Evolutionary conservation across 1,140 invertebrate genomes (phyloP), one percentile per base, ranked within the genome.

Genomic region (Drosophila ficusphila): DNA sequence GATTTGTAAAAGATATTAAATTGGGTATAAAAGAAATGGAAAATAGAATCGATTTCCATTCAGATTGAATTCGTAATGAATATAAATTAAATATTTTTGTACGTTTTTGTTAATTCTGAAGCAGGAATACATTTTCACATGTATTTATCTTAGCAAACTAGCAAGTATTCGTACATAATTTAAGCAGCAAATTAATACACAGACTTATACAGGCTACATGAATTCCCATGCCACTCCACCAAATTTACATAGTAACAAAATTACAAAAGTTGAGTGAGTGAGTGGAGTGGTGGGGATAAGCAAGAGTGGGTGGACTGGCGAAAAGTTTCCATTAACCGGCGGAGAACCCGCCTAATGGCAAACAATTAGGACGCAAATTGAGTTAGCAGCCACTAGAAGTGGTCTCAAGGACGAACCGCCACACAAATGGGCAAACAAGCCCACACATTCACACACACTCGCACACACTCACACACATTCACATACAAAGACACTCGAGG

Each of bases 291-390:
- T 8, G 1, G 12, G 48, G 9, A n/a, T n/a, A 44, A 3, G 11
- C 1, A 9, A 4, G 23, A 14, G 21, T 48, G 19, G 44, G 29
- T n/a, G 21, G 8, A 4, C 19, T 18, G 14, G 19, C 18, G 19
- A 53, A 61, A 52, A 52, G 64, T 52, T 67, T 52, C 64, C 60
- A 42, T 67, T 42, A 27, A 51, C 18, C 25, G n/a, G 44, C n/a
- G 38, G 21, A 39, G 60, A 49, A 51, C 16, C 44, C 34, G 62
- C 44, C 52, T 70, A 77, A 88, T 77, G 72, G 46, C 77, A 41
- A 61, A 42, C 68, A 86, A 76, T 88, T 88, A 77, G 61, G 41
- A 34, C 33, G 31, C 29, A 83, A 83, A 89, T 89, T 82, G 65
- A 89, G 74, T 89, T 78, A 78, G 44, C 51, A 58, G 53, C 62